Evolutionary conservation across 2,113 vertebrate genomes (phyloP), one percentile per base, ranked within the genome.

Genomic region (Eira barbara): DNA sequence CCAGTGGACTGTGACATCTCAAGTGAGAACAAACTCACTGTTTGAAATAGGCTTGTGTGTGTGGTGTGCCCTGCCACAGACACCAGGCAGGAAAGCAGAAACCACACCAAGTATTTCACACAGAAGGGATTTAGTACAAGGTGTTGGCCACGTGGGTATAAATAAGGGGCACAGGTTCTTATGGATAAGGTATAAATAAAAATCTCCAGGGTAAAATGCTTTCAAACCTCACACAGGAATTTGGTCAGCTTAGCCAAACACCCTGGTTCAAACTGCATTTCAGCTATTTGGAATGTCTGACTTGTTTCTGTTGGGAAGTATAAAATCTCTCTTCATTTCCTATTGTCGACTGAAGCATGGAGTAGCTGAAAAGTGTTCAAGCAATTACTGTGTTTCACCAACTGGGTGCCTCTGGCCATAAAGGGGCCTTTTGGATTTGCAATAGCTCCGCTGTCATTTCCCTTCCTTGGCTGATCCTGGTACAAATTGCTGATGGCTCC

Each of bases 241-340:
- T 89, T 29, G 12, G 20, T 47, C 29, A 10, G 36, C 31, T 92
- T 63, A 94, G 87, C 90, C 86, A 95, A 95, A 96, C 29, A 76
- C 52, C 12, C 80, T 93, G 55, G 25, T 96, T 89, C 88, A 85
- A 94, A 95, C n/a, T 89, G 57, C 27, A 7, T 65, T 96, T 55
- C 76, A 61, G 84, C 67, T 71, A 73, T 96, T 97, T 98, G 90
- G 52, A 96, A 91, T 0, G 6, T 31, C n/a, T 52, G 45, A 87
- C 61, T 95, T 85, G 73, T 25, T 92, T 86, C 63, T 94, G 39
- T 47, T 65, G 87, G 88, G 84, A 90, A 94, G 76, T 78, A 91
- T 95, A 98, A 97, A 97, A 92, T 84, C 80, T 97, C 63, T 83
- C 52, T 49, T 96, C 88, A 82, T 98, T 98, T 98, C 98, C 96